Conservation (phyloP, 2,113 vertebrate species). For the Maccullochella peelii region DNA sequence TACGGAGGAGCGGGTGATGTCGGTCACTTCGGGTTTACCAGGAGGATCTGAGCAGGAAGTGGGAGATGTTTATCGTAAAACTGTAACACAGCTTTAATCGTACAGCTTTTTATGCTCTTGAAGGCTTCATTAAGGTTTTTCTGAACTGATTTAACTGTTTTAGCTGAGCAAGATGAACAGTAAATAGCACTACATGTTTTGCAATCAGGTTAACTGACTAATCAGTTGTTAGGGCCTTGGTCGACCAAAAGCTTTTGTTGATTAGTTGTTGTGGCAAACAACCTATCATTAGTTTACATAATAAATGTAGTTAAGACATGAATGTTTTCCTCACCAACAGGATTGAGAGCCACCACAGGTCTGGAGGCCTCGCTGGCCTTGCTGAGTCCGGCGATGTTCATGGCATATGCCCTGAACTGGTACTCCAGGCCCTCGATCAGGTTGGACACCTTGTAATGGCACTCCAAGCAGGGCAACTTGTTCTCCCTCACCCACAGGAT, state of each 20-base stretch:
- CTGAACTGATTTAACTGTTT: background rate
- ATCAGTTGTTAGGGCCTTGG: background rate
- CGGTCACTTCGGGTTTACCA: conserved; percentile 94
- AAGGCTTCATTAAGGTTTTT: background rate
- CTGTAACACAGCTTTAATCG: background rate
- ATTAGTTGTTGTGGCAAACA: background rate
- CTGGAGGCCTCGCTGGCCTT: conserved; percentile 98
- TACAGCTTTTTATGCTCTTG: background rate
- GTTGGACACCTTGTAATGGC: conserved; percentile 91
- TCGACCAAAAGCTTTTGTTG: background rate
- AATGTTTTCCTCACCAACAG: conserved; percentile 90
- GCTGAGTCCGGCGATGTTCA: conserved; percentile 96
- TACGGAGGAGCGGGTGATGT: conserved; percentile 92
- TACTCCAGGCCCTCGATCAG: conserved; percentile 97
- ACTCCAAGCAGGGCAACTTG: conserved; percentile 94
- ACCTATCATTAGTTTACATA: background rate
- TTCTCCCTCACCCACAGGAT: conserved; percentile 99
- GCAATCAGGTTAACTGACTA: background rate
- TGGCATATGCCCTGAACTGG: conserved; percentile 96
- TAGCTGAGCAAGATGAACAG: background rate
- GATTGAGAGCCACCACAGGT: conserved; percentile 93
- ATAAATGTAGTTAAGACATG: background rate
- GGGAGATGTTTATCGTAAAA: background rate
- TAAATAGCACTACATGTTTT: background rate
- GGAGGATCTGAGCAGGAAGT: conserved; percentile 87